Conservation (phyloP, 1,140 invertebrate genomes). For the Papilio aristodemus region DNA sequence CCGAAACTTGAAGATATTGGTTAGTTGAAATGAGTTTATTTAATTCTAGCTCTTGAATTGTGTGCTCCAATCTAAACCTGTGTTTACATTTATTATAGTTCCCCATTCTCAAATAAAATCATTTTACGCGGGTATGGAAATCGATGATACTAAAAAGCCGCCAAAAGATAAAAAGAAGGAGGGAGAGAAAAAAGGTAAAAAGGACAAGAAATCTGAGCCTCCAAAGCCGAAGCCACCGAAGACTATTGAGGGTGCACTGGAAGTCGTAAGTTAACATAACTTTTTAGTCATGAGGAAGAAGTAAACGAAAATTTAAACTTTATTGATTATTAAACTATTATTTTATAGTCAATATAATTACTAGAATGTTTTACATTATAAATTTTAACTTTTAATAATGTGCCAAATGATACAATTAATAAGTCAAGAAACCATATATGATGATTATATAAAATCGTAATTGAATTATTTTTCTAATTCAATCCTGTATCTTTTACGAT, state of each 20-base stretch:
- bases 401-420: not conserved
- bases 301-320: constrained; percentile 21
- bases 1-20: constrained; percentile 71
- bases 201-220: constrained; percentile 79
- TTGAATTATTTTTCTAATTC: constrained; percentile 5
- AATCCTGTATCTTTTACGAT: not conserved
- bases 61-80: constrained; percentile 21
- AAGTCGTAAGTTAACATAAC: constrained; percentile 77
- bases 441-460: constrained; percentile 16
- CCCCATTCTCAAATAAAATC: constrained; percentile 66
- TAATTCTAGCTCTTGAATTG: constrained; percentile 3
- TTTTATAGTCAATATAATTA: not conserved
- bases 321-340: not conserved
- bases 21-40: constrained; percentile 42
- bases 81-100: constrained; percentile 45
- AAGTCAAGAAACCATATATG: not conserved
- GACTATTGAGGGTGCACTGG: constrained; percentile 84
- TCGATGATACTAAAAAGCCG: constrained; percentile 74
- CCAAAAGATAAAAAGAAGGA: constrained; percentile 74
- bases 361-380: not conserved
- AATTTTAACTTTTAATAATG: not conserved
- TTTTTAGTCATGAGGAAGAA: not conserved
- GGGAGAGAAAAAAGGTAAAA: constrained; percentile 71
- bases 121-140: constrained; percentile 70
- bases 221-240: constrained; percentile 83